Base-by-base conservation (phyloP, 2,888 invertebrate genomes). In the Venusia cambrica region DNA sequence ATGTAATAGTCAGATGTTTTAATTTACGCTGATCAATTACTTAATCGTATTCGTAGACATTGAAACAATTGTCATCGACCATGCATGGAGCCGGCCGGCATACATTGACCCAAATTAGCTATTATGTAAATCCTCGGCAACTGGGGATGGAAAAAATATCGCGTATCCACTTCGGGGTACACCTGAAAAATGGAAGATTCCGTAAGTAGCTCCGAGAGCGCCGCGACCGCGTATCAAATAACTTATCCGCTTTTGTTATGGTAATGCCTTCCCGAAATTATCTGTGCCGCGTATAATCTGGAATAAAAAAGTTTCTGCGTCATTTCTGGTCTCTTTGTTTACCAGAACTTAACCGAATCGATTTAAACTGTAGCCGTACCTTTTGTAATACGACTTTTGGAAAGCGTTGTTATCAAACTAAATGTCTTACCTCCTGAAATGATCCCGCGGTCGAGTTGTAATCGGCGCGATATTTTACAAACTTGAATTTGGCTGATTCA, bases 191-290 rank as follows among this genome's bases (percentile, higher is more conserved):
- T 69, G 59, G 62, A 59, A 59, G 70, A 48, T 67, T 63, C 61
- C 48, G 51, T 54, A 57, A 64, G 64, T 57, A 58, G 57, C 48
- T 43, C 37, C 30, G 48, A 42, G 48, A 47, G 41, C 38, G 39
- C 45, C 38, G 42, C 57, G 54, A 52, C 57, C 61, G 64, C 63
- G 75, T 73, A 74, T 78, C 78, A 76, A 77, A 80, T 80, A 78
- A 80, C 80, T 75, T 71, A 66, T 69, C 67, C 66, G 58, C 71
- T 74, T 80, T 81, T 81, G 80, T 81, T 76, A 83, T 80, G 81
- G 68, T 79, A 81, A 84, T 84, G 61, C 57, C 60, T 54, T 54
- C 59, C 57, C 61, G 43, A 71, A 79, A 81, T 81, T 76, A 79
- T 74, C 67, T 64, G 62, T 53, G 58, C 69, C 51, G 61, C 54